Base-by-base conservation (phyloP, 2,113 vertebrate species). In the Psittacula cyanocephala region DNA sequence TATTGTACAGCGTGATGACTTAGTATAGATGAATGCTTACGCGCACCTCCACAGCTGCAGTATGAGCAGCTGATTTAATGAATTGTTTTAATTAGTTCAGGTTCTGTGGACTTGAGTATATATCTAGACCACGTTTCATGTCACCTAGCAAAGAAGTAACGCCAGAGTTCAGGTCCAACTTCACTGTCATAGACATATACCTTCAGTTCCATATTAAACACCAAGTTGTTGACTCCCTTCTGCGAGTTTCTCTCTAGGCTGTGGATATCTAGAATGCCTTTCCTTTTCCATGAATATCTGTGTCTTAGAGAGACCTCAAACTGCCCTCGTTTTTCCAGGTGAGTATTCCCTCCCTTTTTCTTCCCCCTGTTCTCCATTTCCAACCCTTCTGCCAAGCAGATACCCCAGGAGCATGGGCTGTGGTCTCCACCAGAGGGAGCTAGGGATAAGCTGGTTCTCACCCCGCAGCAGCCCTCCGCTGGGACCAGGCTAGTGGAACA, bases 341-440 rank as follows among this genome's bases (percentile, higher is more conserved):
- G 8, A 43, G 5, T 53, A 17, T 62, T 88, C 17, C 5, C 2
- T 50, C 28, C 11, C 5, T 57, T 88, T 79, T 79, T 47, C 14
- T 62, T 82, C 17, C 10, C 5, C 11, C 35, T 35, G 19, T 23
- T 88, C 41, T 22, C 46, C 1, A 0, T 44, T 87, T 25, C 44
- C 53, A 60, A 3, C 19, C 11, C 11, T 86, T 22, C 46, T 8
- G 3, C 18, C 43, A 28, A 60, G 87, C 23, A 46, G 17, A 47
- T 44, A 52, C 16, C 27, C 24, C 0, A 0, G 31, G 18, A 88
- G 13, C 50, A 33, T 4, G 39, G 50, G 44, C 37, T 49, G n/a
- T 82, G 67, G 39, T 74, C 14, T 86, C 64, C 71, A 68, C 39
- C 1, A 10, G 90, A 71, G 64, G 68, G 68, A 93, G 72, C 9